These are phyloP conservation scores for Aphidoletes aphidimyza DNA, from an alignment of 2,888 invertebrate species.

Conservation along the genomic window DNA sequence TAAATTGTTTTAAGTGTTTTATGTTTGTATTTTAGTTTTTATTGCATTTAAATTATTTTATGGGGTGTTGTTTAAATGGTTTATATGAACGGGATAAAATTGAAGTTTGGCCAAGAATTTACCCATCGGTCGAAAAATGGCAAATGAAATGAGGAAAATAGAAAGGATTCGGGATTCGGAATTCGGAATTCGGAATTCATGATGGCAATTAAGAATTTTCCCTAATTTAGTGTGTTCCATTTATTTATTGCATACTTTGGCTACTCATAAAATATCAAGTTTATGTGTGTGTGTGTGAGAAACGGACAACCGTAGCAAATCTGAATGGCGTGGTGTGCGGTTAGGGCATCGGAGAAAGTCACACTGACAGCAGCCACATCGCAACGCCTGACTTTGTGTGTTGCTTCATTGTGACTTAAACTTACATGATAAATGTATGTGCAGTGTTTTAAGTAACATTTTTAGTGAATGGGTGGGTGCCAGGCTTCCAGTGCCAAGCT, in stretches of 20 bases:
- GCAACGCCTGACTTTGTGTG: no score
- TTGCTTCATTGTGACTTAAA: background rate
- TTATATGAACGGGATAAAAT: background rate
- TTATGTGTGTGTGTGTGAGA: slow-evolving; percentile 1
- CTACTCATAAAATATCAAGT: slow-evolving; percentile 46
- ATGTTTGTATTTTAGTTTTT: slow-evolving; percentile 44
- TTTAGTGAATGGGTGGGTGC: background rate
- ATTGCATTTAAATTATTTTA: slow-evolving; percentile 49
- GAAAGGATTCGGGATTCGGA: no score
- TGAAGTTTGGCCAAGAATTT: background rate
- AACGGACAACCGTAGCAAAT: slow-evolving; percentile 30
- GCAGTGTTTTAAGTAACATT: slow-evolving; percentile 7
- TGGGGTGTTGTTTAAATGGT: slow-evolving; percentile 32
- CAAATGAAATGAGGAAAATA: background rate
- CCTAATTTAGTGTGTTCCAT: slow-evolving; percentile 41
- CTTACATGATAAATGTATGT: slow-evolving; percentile 15
- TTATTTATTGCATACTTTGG: slow-evolving; percentile 52
- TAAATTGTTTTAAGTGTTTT: slow-evolving; percentile 1
- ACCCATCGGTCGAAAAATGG: background rate
- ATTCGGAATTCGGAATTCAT: background rate
- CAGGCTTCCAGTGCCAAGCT: no score
- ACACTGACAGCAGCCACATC: no score
- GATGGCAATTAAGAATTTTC: slow-evolving; percentile 28
- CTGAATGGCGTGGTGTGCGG: no score
- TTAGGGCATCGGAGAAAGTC: no score